Evolutionary conservation across 2,888 invertebrate genomes (phyloP), one percentile per base, ranked within the genome.

Genomic region (Tachystola acroxantha): DNA sequence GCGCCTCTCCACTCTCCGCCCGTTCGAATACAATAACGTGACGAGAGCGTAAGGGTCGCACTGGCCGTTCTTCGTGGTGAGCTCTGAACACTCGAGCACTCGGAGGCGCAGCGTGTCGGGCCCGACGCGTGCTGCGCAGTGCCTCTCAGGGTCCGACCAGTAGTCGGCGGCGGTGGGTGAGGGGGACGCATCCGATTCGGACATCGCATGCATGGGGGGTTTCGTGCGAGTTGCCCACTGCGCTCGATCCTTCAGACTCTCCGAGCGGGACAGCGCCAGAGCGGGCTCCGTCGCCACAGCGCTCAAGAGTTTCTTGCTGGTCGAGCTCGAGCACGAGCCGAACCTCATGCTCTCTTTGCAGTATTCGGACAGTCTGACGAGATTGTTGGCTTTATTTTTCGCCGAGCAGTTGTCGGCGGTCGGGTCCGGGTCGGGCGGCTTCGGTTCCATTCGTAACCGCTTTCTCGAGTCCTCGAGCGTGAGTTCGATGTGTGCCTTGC

Each of bases 11-110:
- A 94, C 91, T 78, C 92, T 90, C 69, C 94, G 92, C 43, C 93
- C 93, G 78, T 95, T 95, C 43, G 93, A 92, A 77, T 94, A 94
- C 42, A 91, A 88, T 39, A 95, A 92, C 34, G 93, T 92, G 61
- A 95, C 92, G 53, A 93, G 89, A 49, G 95, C 95, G 79, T 93
- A 96, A 9, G 97, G 96, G 84, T 97, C 96, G 87, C 96, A 97
- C 58, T 94, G 92, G 56, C 96, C 95, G 79, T 95, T 95, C 72
- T 94, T 95, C 50, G 96, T 92, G 45, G 96, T 94, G 70, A 97
- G 89, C 76, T 96, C 96, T 48, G 92, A 91, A 79, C 96, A 96
- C 78, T 96, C 96, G 50, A 93, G 89, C 42, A 96, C 92, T 50
- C 93, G 89, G 48, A 93, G 89, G 38, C 90, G 85, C 29, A 87